Percentiles rank a stretch among this genome's conserved stretches.
These are phyloP conservation scores for Antitype chi DNA, from an alignment of 2,888 invertebrate genomes.

Conservation along the genomic window DNA sequence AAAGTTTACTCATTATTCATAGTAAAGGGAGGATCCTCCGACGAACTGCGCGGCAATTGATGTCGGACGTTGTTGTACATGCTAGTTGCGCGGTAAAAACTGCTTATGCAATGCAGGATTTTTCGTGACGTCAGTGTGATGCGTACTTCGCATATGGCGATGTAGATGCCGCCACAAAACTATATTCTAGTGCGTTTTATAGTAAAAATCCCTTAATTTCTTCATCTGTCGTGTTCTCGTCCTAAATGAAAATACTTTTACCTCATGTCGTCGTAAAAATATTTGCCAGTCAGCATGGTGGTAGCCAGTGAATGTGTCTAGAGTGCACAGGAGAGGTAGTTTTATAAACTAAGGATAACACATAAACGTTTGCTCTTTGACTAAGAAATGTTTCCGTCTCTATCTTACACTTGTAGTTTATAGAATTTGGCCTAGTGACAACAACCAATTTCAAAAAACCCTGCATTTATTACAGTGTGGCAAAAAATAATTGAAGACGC, in stretches of 20 bases:
- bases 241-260: neutral
- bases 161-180: neutral
- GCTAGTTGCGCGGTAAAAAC: neutral
- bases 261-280: neutral
- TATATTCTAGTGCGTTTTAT: neutral
- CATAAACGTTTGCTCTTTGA: neutral
- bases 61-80: neutral
- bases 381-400: neutral
- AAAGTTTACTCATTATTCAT: neutral
- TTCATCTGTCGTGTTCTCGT: too few relatives aligned
- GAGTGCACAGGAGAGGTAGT: neutral
- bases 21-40: neutral
- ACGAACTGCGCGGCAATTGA: too few relatives aligned
- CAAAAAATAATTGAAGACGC: neutral
- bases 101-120: too few relatives aligned
- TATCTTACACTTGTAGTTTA: neutral
- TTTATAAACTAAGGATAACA: neutral
- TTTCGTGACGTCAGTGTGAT: neutral
- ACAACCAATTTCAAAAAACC: neutral
- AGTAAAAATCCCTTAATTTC: neutral
- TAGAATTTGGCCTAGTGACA: neutral
- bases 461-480: neutral
- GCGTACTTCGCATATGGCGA: neutral
- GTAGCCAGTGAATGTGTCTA: neutral
- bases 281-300: neutral